Percentiles rank a stretch among this genome's conserved stretches.
Conservation (phyloP, 1,140 invertebrate genomes). For the Anthonomus grandis region DNA sequence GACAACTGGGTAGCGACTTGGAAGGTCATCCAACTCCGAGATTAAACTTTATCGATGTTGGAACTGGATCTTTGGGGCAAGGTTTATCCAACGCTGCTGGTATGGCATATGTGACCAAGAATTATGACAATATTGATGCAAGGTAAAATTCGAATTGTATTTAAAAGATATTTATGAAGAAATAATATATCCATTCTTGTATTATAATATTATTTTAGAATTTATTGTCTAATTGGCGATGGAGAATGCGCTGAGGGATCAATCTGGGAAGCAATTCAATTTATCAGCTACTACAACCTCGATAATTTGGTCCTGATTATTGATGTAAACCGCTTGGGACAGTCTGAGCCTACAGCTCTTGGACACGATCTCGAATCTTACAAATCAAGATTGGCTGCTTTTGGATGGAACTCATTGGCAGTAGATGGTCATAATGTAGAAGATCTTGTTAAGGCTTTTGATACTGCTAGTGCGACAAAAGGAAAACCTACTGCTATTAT, state of each 20-base stretch:
- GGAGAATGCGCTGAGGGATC: constrained; percentile 98
- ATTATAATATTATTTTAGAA: constrained; percentile 50
- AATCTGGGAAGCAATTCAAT: constrained; percentile 97
- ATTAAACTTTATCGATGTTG: constrained; percentile 96
- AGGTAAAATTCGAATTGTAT: constrained; percentile 55
- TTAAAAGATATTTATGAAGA: background rate
- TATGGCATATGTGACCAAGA: constrained; percentile 98
- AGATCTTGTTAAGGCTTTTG: constrained; percentile 82
- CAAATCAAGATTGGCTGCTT: constrained; percentile 81
- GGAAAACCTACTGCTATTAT: constrained; percentile 90
- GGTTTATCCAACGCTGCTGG: constrained; percentile 94
- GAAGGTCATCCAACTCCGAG: constrained; percentile 98
- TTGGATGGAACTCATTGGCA: constrained; percentile 89
- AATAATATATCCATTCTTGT: background rate
- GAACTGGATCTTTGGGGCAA: constrained; percentile 96
- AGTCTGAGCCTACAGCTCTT: constrained; percentile 90
- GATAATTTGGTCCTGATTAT: constrained; percentile 97
- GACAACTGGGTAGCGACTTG: constrained; percentile 91
- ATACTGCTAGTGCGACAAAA: constrained; percentile 71
- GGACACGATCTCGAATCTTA: constrained; percentile 92
- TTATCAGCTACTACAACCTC: constrained; percentile 91
- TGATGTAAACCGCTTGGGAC: constrained; percentile 95
- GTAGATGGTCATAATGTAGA: constrained; percentile 95
- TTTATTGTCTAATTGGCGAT: constrained; percentile 95
- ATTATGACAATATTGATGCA: constrained; percentile 89